Evolutionary conservation across 2,113 vertebrate species (phyloP).

Genomic region (Thymallus thymallus): DNA sequence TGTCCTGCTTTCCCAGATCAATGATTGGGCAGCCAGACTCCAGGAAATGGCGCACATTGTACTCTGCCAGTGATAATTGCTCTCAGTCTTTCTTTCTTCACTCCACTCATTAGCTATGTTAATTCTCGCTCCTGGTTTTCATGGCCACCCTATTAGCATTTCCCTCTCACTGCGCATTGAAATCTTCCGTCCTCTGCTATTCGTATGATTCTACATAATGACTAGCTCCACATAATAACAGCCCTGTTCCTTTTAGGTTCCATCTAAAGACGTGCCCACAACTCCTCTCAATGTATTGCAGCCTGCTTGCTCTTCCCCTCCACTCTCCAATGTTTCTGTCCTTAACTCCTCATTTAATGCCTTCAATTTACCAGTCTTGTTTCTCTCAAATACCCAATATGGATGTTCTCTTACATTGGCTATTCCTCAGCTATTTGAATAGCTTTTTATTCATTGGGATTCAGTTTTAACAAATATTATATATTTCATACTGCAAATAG

Average conservation of each 20-base stretch:
- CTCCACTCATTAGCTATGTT: conserved; percentile 47
- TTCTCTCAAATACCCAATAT: conserved; percentile 38
- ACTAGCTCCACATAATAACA: conserved; percentile 50
- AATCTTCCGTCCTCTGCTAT: conserved; percentile 27
- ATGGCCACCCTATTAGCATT: conserved; percentile 52
- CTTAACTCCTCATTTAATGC: conserved; percentile 37
- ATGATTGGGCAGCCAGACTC: not conserved
- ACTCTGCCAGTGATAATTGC: conserved; percentile 51
- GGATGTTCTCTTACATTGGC: conserved; percentile 28
- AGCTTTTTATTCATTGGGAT: conserved; percentile 21
- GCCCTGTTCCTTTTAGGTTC: conserved; percentile 26
- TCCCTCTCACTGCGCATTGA: conserved; percentile 38
- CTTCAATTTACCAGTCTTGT: conserved; percentile 45
- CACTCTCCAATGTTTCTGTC: conserved; percentile 8
- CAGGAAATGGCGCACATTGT: conserved; percentile 2
- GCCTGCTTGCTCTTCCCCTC: conserved; percentile 12
- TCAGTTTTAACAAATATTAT: conserved; percentile 29
- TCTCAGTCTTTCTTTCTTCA: conserved; percentile 52
- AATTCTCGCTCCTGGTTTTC: conserved; percentile 44
- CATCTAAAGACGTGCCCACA: conserved; percentile 28
- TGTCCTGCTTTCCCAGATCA: conserved; percentile 15
- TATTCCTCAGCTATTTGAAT: conserved; percentile 16
- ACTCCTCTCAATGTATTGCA: not conserved
- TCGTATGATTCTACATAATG: conserved; percentile 55
- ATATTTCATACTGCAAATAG: conserved; percentile 12